Base-by-base conservation (phyloP, 2,797 vertebrate species). In the Falco peregrinus region DNA sequence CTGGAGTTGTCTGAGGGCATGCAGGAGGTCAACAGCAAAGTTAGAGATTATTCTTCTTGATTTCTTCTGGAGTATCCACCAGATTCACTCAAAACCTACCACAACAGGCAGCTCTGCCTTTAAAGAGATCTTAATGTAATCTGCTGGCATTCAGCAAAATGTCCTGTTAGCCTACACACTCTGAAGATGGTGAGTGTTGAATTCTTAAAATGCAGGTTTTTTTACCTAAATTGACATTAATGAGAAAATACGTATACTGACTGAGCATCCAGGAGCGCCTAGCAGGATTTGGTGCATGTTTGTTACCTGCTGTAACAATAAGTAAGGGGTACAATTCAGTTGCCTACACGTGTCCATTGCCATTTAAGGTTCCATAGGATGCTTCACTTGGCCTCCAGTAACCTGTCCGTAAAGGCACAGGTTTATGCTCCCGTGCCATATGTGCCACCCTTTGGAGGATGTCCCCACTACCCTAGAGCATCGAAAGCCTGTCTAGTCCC, bases 401-500 rank as follows among this genome's bases (percentile, higher is more conserved):
- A 13, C 17, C 6, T 39, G 24, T 60, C 24, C 9, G 12, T 22
- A 37, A 22, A 9, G 21, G 9, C 14, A 21, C 28, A 78, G 20
- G 15, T 59, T 48, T 71, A 48, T 39, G 16, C 9, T 83, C 26
- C 51, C 25, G 25, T 26, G 29, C 9, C 31, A 5, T 68, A 73
- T 33, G 53, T 77, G 17, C 31, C 35, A 45, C 13, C 7, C 20
- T 16, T 50, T 17, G 29, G 33, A 83, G 48, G 48, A 60, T 48
- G 7, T 47, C 33, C 56, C 24, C 31, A 14, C 25, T 14, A 39
- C 20, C 35, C 2, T 4, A 43, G 61, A 75, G 6, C 28, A 67
- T 33, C 0, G 0, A 43, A 22, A 57, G 4, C 26, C 19, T 6
- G 1, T 6, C 56, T 41, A 16, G 56, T 65, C 60, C 26, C 24